phyloP scores from a whole-genome alignment of 2,888 invertebrate genomes.

The Euplexia lucipara region DNA sequence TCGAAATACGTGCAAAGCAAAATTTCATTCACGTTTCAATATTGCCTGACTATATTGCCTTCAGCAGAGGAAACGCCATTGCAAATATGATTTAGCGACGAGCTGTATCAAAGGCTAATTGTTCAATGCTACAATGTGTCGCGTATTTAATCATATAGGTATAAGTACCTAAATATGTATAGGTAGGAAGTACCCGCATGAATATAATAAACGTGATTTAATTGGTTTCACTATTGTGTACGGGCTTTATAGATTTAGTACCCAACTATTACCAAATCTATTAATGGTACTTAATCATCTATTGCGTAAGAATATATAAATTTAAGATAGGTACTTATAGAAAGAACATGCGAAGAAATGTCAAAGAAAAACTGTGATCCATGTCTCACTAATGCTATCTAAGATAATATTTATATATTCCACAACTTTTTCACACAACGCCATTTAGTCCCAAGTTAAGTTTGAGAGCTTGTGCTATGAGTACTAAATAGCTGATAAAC shows the following conservation, averaged over 20 bases:
- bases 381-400: too few relatives aligned
- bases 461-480: too few relatives aligned
- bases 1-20: conserved; percentile 74
- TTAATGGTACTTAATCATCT: too few relatives aligned
- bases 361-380: too few relatives aligned
- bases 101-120: conserved; percentile 86
- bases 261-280: neutral
- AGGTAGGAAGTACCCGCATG: neutral
- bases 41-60: conserved; percentile 80
- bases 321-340: too few relatives aligned
- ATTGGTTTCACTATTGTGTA: conserved; percentile 37
- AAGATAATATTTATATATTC: too few relatives aligned
- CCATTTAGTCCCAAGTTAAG: too few relatives aligned
- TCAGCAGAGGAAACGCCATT: conserved; percentile 78
- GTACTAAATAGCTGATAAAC: too few relatives aligned
- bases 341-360: too few relatives aligned
- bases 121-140: conserved; percentile 71
- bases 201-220: conserved; percentile 22
- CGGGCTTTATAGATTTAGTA: conserved; percentile 15
- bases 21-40: conserved; percentile 81
- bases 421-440: too few relatives aligned
- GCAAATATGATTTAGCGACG: conserved; percentile 84
- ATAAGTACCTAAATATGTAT: neutral
- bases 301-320: too few relatives aligned
- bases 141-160: conserved; percentile 42